phyloP scores from a whole-genome alignment of 2,888 invertebrate species.

The Drosophila birchii region DNA sequence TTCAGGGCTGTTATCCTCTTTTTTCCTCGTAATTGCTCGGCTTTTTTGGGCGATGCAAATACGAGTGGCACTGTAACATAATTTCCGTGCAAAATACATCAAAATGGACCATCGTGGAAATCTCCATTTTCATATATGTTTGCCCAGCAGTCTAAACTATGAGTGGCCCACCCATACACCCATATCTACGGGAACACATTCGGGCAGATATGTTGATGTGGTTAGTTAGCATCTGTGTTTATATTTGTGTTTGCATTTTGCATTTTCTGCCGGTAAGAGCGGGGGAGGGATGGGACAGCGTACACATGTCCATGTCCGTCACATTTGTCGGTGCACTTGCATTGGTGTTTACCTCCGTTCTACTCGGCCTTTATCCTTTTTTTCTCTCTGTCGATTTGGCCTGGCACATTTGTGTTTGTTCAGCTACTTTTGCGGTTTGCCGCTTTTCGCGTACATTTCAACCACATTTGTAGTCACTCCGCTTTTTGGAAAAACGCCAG shows the following conservation, averaged over 20 bases:
- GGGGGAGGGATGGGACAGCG: neutral
- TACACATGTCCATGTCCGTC: conserved; percentile 60
- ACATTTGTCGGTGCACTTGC: conserved; percentile 46
- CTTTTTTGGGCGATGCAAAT: conserved; percentile 33
- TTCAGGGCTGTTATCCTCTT: conserved; percentile 46
- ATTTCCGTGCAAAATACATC: conserved; percentile 78
- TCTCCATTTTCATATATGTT: conserved; percentile 59
- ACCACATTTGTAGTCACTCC: conserved; percentile 75
- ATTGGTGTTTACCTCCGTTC: conserved; percentile 54
- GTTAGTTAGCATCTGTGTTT: conserved; percentile 81
- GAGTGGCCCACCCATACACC: conserved; percentile 22
- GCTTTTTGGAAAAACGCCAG: conserved; percentile 72
- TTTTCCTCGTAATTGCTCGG: conserved; percentile 23
- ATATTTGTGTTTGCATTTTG: conserved; percentile 77
- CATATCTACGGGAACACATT: conserved; percentile 4
- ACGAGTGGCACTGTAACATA: conserved; percentile 72
- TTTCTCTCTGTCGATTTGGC: conserved; percentile 62
- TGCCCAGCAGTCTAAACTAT: conserved; percentile 40
- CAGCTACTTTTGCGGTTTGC: conserved; percentile 83
- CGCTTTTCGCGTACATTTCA: conserved; percentile 80
- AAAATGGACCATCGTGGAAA: conserved; percentile 65
- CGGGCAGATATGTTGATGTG: conserved; percentile 60
- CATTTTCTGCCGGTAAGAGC: conserved; percentile 57
- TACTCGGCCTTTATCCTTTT: conserved; percentile 19
- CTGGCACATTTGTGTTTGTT: conserved; percentile 79